Evolutionary conservation across 2,888 invertebrate genomes (phyloP).

Genomic region (Pardosa pseudoannulata): DNA sequence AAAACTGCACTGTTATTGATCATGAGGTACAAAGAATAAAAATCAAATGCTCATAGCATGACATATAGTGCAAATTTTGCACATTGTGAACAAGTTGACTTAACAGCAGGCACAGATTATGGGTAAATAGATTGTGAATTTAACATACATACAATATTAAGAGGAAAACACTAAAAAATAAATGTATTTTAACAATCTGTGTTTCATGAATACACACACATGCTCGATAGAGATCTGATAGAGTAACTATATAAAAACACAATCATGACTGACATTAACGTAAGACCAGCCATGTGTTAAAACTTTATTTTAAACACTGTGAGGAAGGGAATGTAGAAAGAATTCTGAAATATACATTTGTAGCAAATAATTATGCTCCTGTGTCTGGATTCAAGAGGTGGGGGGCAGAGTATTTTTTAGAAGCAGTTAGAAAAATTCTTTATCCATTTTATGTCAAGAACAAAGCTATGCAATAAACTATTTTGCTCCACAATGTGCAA

Average conservation of each 20-base stretch:
- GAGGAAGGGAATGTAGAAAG: too few species aligned
- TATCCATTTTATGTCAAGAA: too few species aligned
- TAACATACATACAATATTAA: not conserved
- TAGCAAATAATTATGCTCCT: too few species aligned
- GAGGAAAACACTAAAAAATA: not conserved
- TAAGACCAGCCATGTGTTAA: too few species aligned
- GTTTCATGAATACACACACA: not conserved
- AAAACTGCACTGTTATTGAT: not conserved
- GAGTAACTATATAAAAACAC: not conserved
- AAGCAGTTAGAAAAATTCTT: too few species aligned
- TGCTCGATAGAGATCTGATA: not conserved
- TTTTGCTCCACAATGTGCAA: conserved; percentile 6
- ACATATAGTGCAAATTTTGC: not conserved
- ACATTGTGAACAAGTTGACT: not conserved
- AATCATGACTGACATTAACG: not conserved
- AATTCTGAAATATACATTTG: too few species aligned
- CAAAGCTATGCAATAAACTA: too few species aligned
- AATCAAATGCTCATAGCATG: not conserved
- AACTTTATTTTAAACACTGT: too few species aligned
- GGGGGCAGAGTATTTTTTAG: too few species aligned
- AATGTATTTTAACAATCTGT: not conserved
- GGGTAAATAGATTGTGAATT: too few species aligned
- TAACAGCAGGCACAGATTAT: not conserved
- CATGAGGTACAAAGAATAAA: not conserved
- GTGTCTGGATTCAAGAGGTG: too few species aligned